Evolutionary conservation across 2,113 vertebrate genomes (phyloP).

Genomic region (Amblyornis subalaris): DNA sequence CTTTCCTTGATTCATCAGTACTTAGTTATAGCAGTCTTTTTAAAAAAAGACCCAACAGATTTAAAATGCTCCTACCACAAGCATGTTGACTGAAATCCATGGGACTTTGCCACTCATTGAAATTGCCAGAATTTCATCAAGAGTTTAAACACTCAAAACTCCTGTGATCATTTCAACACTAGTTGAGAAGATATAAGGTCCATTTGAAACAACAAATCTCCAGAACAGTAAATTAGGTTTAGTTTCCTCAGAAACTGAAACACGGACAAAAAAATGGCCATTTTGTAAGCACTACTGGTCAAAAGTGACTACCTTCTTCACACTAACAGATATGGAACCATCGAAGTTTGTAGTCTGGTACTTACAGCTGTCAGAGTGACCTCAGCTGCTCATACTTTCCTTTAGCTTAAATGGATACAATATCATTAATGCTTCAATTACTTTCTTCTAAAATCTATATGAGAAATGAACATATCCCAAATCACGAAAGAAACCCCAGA

Average conservation of each 20-base stretch:
- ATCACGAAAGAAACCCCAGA: background rate
- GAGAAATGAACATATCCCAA: background rate
- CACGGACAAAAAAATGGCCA: background rate
- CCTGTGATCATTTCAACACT: background rate
- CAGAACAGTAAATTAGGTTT: background rate
- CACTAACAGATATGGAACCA: background rate
- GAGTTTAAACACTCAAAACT: background rate
- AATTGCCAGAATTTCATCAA: background rate
- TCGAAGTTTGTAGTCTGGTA: background rate
- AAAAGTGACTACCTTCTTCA: background rate
- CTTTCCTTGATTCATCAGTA: background rate
- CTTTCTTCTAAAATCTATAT: background rate
- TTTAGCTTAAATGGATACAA: background rate
- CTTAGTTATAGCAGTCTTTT: background rate
- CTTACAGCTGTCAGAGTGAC: background rate
- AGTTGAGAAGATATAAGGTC: background rate
- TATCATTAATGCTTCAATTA: background rate
- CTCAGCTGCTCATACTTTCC: background rate
- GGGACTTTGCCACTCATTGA: background rate
- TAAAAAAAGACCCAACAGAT: background rate
- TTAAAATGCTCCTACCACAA: background rate
- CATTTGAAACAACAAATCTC: background rate
- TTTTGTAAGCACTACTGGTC: background rate
- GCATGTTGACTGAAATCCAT: background rate
- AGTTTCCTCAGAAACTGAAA: background rate